These are phyloP conservation scores for Drosophila bipectinata DNA, from an alignment of 1,140 invertebrate genomes.

Conservation along the genomic window DNA sequence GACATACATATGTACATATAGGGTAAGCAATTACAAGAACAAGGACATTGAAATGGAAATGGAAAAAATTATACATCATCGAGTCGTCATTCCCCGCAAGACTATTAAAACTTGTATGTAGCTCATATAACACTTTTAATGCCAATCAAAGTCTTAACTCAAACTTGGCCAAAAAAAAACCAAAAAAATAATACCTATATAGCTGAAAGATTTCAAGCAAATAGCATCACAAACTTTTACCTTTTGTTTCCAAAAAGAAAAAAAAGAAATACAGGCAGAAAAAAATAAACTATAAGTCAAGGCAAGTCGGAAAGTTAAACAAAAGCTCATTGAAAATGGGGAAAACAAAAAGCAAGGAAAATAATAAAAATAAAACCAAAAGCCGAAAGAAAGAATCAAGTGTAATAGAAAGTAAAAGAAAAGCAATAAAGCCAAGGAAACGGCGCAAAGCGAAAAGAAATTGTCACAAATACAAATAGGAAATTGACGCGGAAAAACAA, in stretches of 20 bases:
- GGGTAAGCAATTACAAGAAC: constrained; percentile 59
- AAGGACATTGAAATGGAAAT: constrained; percentile 48
- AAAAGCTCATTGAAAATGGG: constrained; percentile 66
- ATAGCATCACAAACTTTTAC: constrained; percentile 49
- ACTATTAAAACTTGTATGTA: constrained; percentile 74
- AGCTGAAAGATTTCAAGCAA: constrained; percentile 23
- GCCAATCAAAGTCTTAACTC: constrained; percentile 67
- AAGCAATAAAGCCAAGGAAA: constrained; percentile 72
- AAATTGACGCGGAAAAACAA: constrained; percentile 71
- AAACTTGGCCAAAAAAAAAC: constrained; percentile 32
- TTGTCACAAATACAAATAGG: constrained; percentile 77
- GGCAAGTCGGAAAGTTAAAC: constrained; percentile 68
- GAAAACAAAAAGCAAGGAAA: constrained; percentile 17
- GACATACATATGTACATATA: not conserved
- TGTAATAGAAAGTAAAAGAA: constrained; percentile 58
- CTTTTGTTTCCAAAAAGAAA: constrained; percentile 45
- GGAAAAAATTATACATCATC: constrained; percentile 24
- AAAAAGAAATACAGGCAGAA: constrained; percentile 11
- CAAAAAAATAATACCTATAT: constrained; percentile 11
- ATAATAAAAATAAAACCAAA: constrained; percentile 16
- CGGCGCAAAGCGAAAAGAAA: constrained; percentile 71
- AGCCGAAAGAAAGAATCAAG: constrained; percentile 31
- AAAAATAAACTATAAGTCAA: constrained; percentile 40
- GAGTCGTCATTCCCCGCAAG: constrained; percentile 32
- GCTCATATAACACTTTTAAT: constrained; percentile 75